Evolutionary conservation across 2,888 invertebrate genomes (phyloP).

Genomic region (Apotomis betuletana): DNA sequence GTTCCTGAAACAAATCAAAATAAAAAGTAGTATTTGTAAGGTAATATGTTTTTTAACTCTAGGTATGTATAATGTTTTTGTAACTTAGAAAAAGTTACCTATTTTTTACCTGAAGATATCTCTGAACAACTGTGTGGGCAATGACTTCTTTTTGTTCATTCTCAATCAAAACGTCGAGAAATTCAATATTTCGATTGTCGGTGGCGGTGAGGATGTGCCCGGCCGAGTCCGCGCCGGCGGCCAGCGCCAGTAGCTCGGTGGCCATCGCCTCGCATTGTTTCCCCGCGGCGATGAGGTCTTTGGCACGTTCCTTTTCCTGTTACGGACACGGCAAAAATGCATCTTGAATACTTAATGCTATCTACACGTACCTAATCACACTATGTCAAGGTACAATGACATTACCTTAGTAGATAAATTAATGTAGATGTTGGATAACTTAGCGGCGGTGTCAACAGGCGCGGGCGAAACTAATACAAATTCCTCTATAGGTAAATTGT

Average conservation of each 20-base stretch:
- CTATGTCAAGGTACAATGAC: conserved; percentile 37
- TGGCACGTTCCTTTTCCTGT: conserved; percentile 98
- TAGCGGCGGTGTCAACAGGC: conserved; percentile 99
- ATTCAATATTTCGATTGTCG: conserved; percentile 96
- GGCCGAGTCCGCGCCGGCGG: conserved; percentile 97
- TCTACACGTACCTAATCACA: conserved; percentile 35
- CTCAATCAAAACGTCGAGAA: conserved; percentile 98
- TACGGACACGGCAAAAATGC: conserved; percentile 47
- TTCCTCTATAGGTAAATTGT: conserved; percentile 98
- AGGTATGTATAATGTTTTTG: conserved; percentile 13
- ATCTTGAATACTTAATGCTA: conserved; percentile 51
- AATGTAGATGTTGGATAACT: conserved; percentile 96
- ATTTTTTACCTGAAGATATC: conserved; percentile 94
- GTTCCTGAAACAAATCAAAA: conserved; percentile 86
- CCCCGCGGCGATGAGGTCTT: conserved; percentile 97
- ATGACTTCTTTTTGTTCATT: conserved; percentile 99
- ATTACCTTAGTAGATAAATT: conserved; percentile 91
- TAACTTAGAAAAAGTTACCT: conserved; percentile 74
- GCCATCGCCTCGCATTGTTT: conserved; percentile 99
- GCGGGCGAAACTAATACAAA: conserved; percentile 99
- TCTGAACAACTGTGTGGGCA: conserved; percentile 98
- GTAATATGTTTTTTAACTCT: conserved; percentile 30
- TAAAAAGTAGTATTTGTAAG: conserved; percentile 14
- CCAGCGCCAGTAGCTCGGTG: conserved; percentile 96
- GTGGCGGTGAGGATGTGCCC: conserved; percentile 97